Conservation (phyloP, 2,888 invertebrate genomes). For the Ennomos erosarius region DNA sequence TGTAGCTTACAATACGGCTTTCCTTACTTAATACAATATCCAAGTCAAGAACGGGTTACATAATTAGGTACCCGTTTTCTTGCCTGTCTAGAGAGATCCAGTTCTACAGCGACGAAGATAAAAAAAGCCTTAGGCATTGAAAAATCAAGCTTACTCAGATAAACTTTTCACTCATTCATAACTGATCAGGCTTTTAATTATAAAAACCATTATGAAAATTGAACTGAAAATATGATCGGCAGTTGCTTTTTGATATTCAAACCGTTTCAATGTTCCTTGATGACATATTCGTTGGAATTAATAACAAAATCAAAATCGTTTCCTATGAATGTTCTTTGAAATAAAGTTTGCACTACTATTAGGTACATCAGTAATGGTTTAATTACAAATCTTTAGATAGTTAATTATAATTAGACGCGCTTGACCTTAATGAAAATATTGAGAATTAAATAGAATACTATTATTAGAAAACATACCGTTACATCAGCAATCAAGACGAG, state of each 20-base stretch:
- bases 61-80: conserved; percentile 43
- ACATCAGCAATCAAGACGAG: conserved; percentile 45
- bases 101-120: conserved; percentile 13
- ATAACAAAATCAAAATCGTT: too few species aligned
- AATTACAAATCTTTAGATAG: too few species aligned
- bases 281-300: too few species aligned
- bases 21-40: conserved; percentile 14
- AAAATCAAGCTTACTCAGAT: conserved; percentile 37
- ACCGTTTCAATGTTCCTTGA: too few species aligned
- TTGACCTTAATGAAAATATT: too few species aligned
- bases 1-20: neutral
- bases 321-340: too few species aligned
- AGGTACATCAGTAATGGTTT: too few species aligned
- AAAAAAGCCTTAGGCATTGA: conserved; percentile 29
- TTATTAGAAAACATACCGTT: conserved; percentile 44
- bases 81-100: conserved; percentile 22
- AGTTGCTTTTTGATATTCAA: too few species aligned
- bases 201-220: neutral
- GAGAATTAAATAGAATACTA: conserved; percentile 27
- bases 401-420: too few species aligned
- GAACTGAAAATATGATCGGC: neutral
- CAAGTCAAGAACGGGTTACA: conserved; percentile 14
- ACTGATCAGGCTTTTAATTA: neutral
- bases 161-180: too few species aligned
- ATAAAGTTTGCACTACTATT: too few species aligned